Percentiles rank a stretch among this genome's conserved stretches.
Conservation (phyloP, 2,113 vertebrate genomes). For the Regulus satrapa region DNA sequence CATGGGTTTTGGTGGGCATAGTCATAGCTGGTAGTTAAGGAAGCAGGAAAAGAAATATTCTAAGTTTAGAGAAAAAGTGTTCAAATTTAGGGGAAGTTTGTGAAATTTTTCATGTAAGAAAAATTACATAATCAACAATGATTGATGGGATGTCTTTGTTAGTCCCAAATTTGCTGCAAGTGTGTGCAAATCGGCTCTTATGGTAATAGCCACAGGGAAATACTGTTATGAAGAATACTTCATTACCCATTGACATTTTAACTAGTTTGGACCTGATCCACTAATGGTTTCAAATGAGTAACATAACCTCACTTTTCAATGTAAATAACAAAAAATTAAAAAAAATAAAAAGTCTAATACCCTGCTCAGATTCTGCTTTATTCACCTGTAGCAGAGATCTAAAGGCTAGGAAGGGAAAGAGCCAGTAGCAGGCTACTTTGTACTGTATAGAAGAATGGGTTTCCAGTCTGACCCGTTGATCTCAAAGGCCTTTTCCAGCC, state of each 20-base stretch:
- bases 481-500: neutral
- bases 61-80: neutral
- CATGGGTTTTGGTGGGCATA: neutral
- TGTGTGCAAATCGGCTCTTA: neutral
- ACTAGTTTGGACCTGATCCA: neutral
- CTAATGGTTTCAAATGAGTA: neutral
- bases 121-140: neutral
- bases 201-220: neutral
- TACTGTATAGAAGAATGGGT: neutral
- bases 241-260: neutral
- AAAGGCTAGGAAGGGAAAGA: neutral
- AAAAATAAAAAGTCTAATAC: neutral
- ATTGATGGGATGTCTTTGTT: neutral
- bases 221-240: neutral
- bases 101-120: neutral
- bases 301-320: neutral
- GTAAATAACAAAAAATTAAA: neutral
- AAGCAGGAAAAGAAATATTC: neutral
- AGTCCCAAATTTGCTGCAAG: neutral
- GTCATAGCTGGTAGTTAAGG: neutral
- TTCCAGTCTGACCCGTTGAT: neutral
- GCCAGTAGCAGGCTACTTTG: accelerated
- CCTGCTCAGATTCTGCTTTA: neutral
- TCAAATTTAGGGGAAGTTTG: neutral
- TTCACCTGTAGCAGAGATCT: neutral